Conservation (phyloP, 2,797 vertebrate species). For the Rhynchotus rufescens region DNA sequence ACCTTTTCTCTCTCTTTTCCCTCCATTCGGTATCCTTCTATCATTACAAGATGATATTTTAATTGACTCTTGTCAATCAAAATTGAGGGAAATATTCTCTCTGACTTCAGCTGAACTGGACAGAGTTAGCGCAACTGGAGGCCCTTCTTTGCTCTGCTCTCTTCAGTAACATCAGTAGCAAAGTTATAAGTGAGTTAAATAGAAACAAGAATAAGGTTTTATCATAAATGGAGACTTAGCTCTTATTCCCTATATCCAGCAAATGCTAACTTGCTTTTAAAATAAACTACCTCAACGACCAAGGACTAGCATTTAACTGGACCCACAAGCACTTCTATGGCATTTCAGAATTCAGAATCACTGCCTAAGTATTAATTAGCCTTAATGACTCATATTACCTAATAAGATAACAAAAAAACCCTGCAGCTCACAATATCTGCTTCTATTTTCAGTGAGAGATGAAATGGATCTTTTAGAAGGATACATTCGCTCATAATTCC, state of each 20-base stretch:
- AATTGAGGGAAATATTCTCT: background rate
- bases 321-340: slow-evolving; percentile 38
- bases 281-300: slow-evolving; percentile 36
- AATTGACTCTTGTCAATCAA: background rate
- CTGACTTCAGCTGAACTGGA: background rate
- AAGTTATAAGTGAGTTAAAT: background rate
- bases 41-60: background rate
- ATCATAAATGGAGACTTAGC: background rate
- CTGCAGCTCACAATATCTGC: slow-evolving; percentile 53
- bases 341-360: slow-evolving; percentile 36
- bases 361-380: slow-evolving; percentile 64
- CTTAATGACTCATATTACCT: slow-evolving; percentile 66
- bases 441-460: slow-evolving; percentile 53
- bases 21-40: background rate
- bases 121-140: background rate
- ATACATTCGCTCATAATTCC: background rate
- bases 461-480: slow-evolving; percentile 50
- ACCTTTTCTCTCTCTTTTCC: background rate
- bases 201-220: background rate
- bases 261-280: slow-evolving; percentile 30
- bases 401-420: slow-evolving; percentile 69
- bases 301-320: slow-evolving; percentile 59
- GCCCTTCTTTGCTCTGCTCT: background rate
- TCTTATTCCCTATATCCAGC: background rate
- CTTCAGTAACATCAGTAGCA: background rate